These are phyloP conservation scores for Sialis lutaria DNA, from an alignment of 2,888 invertebrate species.

Conservation along the genomic window DNA sequence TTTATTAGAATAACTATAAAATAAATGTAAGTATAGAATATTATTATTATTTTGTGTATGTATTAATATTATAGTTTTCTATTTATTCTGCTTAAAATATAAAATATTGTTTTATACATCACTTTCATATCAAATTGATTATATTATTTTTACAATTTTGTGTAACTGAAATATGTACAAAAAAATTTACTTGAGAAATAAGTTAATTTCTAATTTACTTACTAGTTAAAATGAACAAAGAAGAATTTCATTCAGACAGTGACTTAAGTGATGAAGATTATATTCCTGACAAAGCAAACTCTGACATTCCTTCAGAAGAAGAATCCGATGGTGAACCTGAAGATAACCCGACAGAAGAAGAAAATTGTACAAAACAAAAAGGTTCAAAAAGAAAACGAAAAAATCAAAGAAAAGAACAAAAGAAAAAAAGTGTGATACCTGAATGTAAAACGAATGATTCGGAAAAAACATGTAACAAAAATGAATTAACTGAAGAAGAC, in stretches of 20 bases:
- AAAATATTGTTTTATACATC: too few relatives aligned
- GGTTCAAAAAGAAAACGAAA: conserved; percentile 14
- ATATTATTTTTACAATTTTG: too few relatives aligned
- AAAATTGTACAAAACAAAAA: conserved; percentile 19
- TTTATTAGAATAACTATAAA: too few relatives aligned
- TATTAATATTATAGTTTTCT: too few relatives aligned
- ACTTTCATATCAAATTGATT: too few relatives aligned
- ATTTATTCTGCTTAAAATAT: too few relatives aligned
- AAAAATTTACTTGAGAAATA: too few relatives aligned
- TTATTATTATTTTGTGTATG: too few relatives aligned
- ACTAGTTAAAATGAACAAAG: conserved; percentile 12
- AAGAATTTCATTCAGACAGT: conserved; percentile 40
- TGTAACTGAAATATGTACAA: too few relatives aligned
- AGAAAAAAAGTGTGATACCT: conserved; percentile 9
- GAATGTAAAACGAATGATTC: conserved; percentile 16
- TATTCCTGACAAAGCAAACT: conserved; percentile 40
- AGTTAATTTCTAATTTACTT: too few relatives aligned
- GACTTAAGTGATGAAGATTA: conserved; percentile 69
- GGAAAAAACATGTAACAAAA: conserved; percentile 18
- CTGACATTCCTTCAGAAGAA: conserved; percentile 45
- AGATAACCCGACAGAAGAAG: conserved; percentile 35
- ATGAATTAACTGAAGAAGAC: conserved; percentile 32
- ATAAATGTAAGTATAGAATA: too few relatives aligned
- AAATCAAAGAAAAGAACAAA: conserved; percentile 12
- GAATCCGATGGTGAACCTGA: conserved; percentile 45